phyloP scores from a whole-genome alignment of 1,140 invertebrate species.

The Sarcophaga bullata region DNA sequence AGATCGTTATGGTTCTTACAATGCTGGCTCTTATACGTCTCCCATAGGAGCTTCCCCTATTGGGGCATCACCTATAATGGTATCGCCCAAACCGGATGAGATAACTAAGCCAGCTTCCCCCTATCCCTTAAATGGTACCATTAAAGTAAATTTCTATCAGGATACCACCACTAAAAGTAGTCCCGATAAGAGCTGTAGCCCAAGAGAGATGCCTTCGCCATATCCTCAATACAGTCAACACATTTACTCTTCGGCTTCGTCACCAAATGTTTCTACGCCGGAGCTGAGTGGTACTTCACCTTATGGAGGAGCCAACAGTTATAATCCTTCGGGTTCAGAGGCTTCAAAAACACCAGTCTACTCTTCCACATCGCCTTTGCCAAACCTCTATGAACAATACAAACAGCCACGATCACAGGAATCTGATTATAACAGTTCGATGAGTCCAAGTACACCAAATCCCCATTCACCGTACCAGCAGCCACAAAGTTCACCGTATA shows the following conservation, averaged over 20 bases:
- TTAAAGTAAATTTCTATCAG: constrained; percentile 82
- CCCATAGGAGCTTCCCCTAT: constrained; percentile 71
- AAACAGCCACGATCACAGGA: constrained; percentile 66
- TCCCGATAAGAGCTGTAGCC: constrained; percentile 77
- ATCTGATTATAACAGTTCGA: constrained; percentile 64
- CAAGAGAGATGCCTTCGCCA: constrained; percentile 71
- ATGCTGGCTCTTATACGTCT: constrained; percentile 74
- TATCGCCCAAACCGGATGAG: constrained; percentile 69
- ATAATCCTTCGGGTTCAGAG: constrained; percentile 60
- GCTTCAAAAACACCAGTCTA: constrained; percentile 63
- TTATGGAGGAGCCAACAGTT: constrained; percentile 59
- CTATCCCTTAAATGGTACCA: constrained; percentile 76
- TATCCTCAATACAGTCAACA: constrained; percentile 73
- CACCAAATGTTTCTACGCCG: constrained; percentile 63
- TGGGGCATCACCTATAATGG: constrained; percentile 68
- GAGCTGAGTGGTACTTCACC: constrained; percentile 61
- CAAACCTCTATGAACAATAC: constrained; percentile 69
- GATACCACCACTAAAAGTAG: constrained; percentile 78
- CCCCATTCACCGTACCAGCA: constrained; percentile 64
- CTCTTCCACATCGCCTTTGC: constrained; percentile 59
- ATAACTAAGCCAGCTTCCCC: constrained; percentile 73
- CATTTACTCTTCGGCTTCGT: constrained; percentile 70
- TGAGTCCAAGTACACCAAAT: constrained; percentile 65
- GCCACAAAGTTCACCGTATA: constrained; percentile 65
- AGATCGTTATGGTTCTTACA: constrained; percentile 68